Evolutionary conservation across 2,888 invertebrate species (phyloP).

Genomic region (Acleris laterana): DNA sequence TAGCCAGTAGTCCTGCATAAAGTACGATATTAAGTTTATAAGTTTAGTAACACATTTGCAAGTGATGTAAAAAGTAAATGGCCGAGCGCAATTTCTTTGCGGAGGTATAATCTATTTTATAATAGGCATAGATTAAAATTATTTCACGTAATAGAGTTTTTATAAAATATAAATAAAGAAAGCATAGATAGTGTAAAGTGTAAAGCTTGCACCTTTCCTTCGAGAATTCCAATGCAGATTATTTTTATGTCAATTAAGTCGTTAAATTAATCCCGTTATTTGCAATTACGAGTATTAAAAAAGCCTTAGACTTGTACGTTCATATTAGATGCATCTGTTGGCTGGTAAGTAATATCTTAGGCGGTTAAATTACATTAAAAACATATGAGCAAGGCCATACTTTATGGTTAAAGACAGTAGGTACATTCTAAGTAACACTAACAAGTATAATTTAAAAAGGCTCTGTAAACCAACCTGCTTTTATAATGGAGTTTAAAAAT

Average conservation of each 20-base stretch:
- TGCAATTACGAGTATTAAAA: too few species aligned
- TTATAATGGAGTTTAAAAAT: too few species aligned
- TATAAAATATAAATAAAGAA: not conserved
- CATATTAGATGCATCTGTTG: too few species aligned
- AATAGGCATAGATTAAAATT: slow-evolving; percentile 28
- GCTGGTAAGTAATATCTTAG: too few species aligned
- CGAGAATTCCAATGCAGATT: not conserved
- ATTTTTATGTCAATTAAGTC: too few species aligned
- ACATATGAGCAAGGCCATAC: too few species aligned
- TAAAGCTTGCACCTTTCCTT: not conserved
- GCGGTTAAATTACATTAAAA: too few species aligned
- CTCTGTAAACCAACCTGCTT: too few species aligned
- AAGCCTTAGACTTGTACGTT: too few species aligned
- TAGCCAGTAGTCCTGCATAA: not conserved
- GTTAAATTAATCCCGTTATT: not conserved
- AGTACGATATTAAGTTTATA: slow-evolving; percentile 24
- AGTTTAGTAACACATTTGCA: slow-evolving; percentile 28
- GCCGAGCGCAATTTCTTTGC: slow-evolving; percentile 27
- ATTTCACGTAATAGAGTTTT: slow-evolving; percentile 3
- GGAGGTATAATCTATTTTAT: slow-evolving; percentile 24
- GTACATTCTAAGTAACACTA: too few species aligned
- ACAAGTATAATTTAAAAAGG: too few species aligned
- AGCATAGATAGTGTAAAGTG: not conserved
- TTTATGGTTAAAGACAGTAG: too few species aligned
- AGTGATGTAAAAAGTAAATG: slow-evolving; percentile 24